phyloP scores from a whole-genome alignment of 2,888 invertebrate genomes.

The Campoplex nolae region DNA sequence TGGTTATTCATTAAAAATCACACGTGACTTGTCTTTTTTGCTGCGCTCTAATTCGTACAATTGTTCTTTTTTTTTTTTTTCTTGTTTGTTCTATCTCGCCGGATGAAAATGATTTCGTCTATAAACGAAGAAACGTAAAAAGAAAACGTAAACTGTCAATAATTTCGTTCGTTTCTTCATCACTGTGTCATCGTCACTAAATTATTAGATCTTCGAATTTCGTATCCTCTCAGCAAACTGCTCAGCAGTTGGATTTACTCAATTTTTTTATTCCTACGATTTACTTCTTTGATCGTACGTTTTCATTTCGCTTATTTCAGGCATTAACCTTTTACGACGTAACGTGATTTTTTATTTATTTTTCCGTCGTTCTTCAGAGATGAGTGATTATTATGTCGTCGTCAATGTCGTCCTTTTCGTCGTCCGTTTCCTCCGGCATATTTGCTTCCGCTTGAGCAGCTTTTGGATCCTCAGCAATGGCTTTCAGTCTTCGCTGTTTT shows the following conservation, averaged over 20 bases:
- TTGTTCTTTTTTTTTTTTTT: background rate
- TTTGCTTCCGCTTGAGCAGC: conserved; percentile 88
- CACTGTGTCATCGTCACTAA: conserved; percentile 1
- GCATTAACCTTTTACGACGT: background rate
- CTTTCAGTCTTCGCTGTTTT: conserved; percentile 91
- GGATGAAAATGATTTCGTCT: background rate
- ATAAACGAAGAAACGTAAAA: background rate
- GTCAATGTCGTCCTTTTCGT: conserved; percentile 94
- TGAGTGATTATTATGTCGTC: conserved; percentile 95
- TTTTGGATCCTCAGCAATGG: conserved; percentile 89
- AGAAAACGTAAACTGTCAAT: background rate
- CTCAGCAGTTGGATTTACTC: conserved; percentile 9
- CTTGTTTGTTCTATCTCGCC: background rate
- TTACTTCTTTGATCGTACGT: background rate
- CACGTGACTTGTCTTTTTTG: background rate
- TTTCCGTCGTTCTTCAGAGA: conserved; percentile 85
- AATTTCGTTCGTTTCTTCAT: background rate
- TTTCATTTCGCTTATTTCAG: conserved; percentile 21
- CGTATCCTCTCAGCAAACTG: background rate
- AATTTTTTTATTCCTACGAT: conserved; percentile 12
- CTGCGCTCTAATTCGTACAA: background rate
- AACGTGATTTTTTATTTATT: background rate
- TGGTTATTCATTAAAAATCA: conserved; percentile 46
- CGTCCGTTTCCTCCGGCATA: conserved; percentile 92
- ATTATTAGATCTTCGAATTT: background rate